A percentile compares a stretch with the other conserved stretches of the same genome.
phyloP scores from a whole-genome alignment of 2,888 invertebrate genomes.

The Alcis repandata region DNA sequence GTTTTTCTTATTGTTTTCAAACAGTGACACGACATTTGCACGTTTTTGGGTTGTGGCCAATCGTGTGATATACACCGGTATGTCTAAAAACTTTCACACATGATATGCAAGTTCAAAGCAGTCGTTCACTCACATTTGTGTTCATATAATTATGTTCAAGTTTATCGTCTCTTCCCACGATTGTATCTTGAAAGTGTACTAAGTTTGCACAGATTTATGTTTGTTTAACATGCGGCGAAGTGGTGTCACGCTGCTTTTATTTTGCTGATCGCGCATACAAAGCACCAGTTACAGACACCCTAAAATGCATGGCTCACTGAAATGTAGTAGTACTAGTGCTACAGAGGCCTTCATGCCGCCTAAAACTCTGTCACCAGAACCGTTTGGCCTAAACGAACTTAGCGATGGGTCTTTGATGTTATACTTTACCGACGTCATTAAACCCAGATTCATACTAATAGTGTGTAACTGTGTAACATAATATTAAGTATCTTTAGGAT shows the following conservation, averaged over 20 bases:
- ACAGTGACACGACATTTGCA: conserved; percentile 37
- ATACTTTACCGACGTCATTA: neutral
- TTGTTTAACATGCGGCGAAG: conserved; percentile 55
- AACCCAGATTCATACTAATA: neutral
- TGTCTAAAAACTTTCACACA: conserved; percentile 54
- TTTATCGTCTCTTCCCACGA: conserved; percentile 80
- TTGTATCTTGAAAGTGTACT: conserved; percentile 69
- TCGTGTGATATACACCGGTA: conserved; percentile 37
- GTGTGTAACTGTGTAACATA: too few species aligned
- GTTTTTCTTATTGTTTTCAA: conserved; percentile 41
- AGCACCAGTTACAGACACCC: conserved; percentile 11
- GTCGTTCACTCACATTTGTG: conserved; percentile 73
- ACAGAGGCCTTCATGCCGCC: too few species aligned
- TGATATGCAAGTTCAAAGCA: conserved; percentile 61
- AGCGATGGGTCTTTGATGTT: too few species aligned
- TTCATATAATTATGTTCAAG: conserved; percentile 75
- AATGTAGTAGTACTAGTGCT: neutral
- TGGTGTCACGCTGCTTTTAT: conserved; percentile 49
- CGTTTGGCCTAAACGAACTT: too few species aligned
- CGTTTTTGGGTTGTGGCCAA: conserved; percentile 41
- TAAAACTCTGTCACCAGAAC: too few species aligned
- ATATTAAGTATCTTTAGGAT: too few species aligned
- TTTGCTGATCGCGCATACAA: conserved; percentile 43
- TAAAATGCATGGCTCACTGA: conserved; percentile 10
- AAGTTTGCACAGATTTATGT: conserved; percentile 72